Percentiles rank a stretch among this genome's conserved stretches.
These are phyloP conservation scores for Phycodurus eques DNA, from an alignment of 2,113 vertebrate genomes.

Conservation along the genomic window DNA sequence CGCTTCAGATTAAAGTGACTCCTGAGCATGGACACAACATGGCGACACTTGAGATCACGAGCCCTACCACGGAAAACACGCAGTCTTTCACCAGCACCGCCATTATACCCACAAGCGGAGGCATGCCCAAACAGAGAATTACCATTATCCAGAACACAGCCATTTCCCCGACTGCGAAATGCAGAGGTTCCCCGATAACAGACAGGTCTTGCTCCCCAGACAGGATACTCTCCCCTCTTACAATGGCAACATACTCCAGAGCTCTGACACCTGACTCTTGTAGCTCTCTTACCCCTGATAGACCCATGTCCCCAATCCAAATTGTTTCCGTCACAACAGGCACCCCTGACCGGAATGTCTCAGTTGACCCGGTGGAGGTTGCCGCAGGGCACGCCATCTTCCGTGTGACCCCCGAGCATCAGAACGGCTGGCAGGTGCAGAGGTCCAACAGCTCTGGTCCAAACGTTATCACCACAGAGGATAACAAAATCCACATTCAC, in stretches of 20 bases:
- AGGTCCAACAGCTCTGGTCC: slow-evolving; percentile 89
- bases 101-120: slow-evolving; percentile 89
- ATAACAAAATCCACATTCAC: slow-evolving; percentile 99
- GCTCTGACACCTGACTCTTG: slow-evolving; percentile 86
- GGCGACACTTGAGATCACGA: slow-evolving; percentile 91
- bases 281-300: slow-evolving; percentile 84
- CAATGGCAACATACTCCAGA: slow-evolving; percentile 81
- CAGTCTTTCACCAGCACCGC: slow-evolving; percentile 93
- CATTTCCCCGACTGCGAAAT: slow-evolving; percentile 78
- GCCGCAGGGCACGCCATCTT: slow-evolving; percentile 83
- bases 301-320: slow-evolving; percentile 88
- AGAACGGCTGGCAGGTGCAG: slow-evolving; percentile 88
- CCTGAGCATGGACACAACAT: slow-evolving; percentile 90
- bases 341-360: slow-evolving; percentile 79
- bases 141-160: slow-evolving; percentile 91
- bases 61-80: slow-evolving; percentile 81
- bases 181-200: slow-evolving; percentile 70
- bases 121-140: slow-evolving; percentile 89
- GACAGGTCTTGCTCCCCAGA: slow-evolving; percentile 81
- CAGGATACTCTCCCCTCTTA: slow-evolving; percentile 79
- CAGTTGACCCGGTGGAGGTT: slow-evolving; percentile 81
- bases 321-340: slow-evolving; percentile 82
- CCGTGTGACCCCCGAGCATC: slow-evolving; percentile 88
- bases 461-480: slow-evolving; percentile 95
- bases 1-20: slow-evolving; percentile 94